A percentile compares a stretch with the other conserved stretches of the same genome.
Conservation (phyloP, 2,888 invertebrate genomes). For the Nipponacmea schrenckii region DNA sequence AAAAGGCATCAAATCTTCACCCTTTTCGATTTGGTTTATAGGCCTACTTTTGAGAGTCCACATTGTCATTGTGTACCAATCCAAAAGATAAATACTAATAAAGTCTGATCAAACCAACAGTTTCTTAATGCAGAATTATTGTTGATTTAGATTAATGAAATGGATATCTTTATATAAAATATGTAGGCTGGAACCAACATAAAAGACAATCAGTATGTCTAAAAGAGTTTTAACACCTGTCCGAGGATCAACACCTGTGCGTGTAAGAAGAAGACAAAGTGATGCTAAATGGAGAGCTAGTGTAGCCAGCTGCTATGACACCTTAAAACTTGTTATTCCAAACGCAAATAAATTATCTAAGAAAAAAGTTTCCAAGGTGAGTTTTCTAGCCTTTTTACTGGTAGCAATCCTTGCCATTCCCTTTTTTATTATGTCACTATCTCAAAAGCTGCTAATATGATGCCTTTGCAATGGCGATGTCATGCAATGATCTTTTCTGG, state of each 20-base stretch:
- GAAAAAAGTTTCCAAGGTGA: constrained; percentile 62
- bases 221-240: constrained; percentile 41
- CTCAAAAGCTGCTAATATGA: not conserved
- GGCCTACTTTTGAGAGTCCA: no score
- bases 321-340: constrained; percentile 60
- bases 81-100: no score
- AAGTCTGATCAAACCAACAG: no score
- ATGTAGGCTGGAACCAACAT: no score
- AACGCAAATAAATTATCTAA: constrained; percentile 54
- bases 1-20: no score
- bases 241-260: constrained; percentile 42
- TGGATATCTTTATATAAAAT: no score
- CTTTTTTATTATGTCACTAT: constrained; percentile 8
- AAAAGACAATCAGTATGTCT: not conserved
- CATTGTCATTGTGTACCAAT: no score
- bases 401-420: not conserved
- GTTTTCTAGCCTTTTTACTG: not conserved
- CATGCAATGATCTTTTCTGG: no score
- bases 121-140: no score
- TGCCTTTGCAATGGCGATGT: no score
- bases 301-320: constrained; percentile 64
- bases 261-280: constrained; percentile 58
- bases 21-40: no score
- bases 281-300: constrained; percentile 67
- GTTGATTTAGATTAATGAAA: no score